phyloP scores from a whole-genome alignment of 2,888 invertebrate species.

The Sclerodermus sp. region DNA sequence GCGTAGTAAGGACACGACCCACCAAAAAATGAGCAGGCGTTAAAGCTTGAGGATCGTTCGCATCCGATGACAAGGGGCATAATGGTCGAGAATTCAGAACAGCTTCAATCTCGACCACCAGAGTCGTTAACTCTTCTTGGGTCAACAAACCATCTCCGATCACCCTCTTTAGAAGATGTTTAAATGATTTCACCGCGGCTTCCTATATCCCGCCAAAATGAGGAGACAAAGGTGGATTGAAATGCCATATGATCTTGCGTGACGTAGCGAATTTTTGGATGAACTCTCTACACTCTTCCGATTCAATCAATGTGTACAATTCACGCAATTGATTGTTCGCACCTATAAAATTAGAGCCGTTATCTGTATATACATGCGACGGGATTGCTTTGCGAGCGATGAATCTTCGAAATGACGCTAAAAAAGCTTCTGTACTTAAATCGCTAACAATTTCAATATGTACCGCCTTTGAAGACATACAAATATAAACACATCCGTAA shows the following conservation, averaged over 20 bases:
- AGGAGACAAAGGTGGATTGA: neutral
- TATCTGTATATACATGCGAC: slow-evolving; percentile 19
- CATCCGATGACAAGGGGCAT: neutral
- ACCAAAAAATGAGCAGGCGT: neutral
- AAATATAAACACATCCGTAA: slow-evolving; percentile 18
- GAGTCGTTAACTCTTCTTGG: neutral
- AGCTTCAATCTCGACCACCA: neutral
- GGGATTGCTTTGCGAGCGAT: slow-evolving; percentile 5
- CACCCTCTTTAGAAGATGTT: neutral
- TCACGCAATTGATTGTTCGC: slow-evolving; percentile 20
- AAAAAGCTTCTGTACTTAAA: slow-evolving; percentile 20
- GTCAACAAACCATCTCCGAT: neutral
- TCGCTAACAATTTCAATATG: slow-evolving; percentile 22
- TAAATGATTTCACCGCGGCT: neutral
- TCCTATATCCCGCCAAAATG: neutral
- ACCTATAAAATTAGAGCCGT: slow-evolving; percentile 22
- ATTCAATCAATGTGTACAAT: neutral
- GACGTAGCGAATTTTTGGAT: neutral
- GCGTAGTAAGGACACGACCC: neutral
- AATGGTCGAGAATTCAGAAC: neutral
- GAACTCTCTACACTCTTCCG: neutral
- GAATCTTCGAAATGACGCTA: slow-evolving; percentile 21
- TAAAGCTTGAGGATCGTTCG: neutral
- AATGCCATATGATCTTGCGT: neutral
- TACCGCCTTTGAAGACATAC: slow-evolving; percentile 17